Conservation (phyloP, 2,797 vertebrate species). For the Cottoperca gobio region DNA sequence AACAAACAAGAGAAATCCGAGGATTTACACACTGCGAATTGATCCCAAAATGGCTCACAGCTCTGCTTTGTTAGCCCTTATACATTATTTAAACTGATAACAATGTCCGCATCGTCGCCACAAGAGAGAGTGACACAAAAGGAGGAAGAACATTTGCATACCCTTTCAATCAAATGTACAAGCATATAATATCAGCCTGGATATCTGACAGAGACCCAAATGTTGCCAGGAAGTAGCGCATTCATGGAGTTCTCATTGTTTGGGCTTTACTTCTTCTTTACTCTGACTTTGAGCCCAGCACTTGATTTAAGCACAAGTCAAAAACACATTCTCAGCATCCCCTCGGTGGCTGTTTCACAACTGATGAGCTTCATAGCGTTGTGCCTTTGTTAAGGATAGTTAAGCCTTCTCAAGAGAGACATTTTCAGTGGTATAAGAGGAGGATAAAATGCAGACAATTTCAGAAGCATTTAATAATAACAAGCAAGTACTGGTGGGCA, state of each 20-base stretch:
- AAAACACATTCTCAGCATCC: slow-evolving; percentile 40
- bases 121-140: slow-evolving; percentile 51
- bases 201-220: slow-evolving; percentile 55
- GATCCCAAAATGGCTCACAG: slow-evolving; percentile 47
- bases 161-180: slow-evolving; percentile 62
- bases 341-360: slow-evolving; percentile 52
- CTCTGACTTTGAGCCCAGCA: slow-evolving; percentile 15
- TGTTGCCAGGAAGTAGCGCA: slow-evolving; percentile 32
- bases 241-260: slow-evolving; percentile 21
- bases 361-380: slow-evolving; percentile 42
- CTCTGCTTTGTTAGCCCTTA: slow-evolving; percentile 44
- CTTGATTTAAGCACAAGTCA: slow-evolving; percentile 44
- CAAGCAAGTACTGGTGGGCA: background rate
- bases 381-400: slow-evolving; percentile 50
- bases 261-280: background rate
- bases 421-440: slow-evolving; percentile 20
- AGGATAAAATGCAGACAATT: slow-evolving; percentile 42
- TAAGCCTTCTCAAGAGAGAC: slow-evolving; percentile 47
- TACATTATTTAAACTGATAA: slow-evolving; percentile 55
- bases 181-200: slow-evolving; percentile 57
- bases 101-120: slow-evolving; percentile 42
- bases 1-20: slow-evolving; percentile 30
- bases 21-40: slow-evolving; percentile 50
- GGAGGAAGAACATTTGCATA: slow-evolving; percentile 54
- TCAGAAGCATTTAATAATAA: slow-evolving; percentile 43